Evolutionary conservation across 2,888 invertebrate species (phyloP), one percentile per base, ranked within the genome.

Genomic region (Troides oblongomaculatus): DNA sequence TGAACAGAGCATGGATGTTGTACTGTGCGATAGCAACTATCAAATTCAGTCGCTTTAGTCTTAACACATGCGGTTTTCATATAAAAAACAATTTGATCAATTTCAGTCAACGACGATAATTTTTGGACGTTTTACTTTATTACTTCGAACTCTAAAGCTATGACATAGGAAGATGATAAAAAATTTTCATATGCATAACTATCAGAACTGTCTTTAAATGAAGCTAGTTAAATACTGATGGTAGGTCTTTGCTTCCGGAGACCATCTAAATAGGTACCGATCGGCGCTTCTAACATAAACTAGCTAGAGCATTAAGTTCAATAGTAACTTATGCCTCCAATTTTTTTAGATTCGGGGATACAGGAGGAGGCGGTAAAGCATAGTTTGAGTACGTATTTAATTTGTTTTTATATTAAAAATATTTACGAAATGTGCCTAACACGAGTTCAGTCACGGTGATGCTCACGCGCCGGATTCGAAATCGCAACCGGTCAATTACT

Each of bases 401-500:
- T 46, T 43, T 66, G 17, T 5, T 66, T 30, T 69, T 68, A 78
- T 72, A 73, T 71, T 73, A 74, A 75, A 73, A 76, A 79, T 77
- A 77, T 76, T 71, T 71, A 53, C 67, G 30, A 50, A 67, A 71
- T 68, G 25, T 43, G 74, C 73, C 21, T n/a, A 62, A 43, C 72
- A 72, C 73, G 74, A 75, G 72, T 72, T 72, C 72, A 74, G 84
- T 82, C 81, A 81, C 79, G 84, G 76, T 72, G 74, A 74, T 80
- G 84, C 82, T 81, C 81, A 70, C 76, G 80, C 82, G 83, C 81
- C 84, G 84, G 83, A 84, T 84, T 85, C 76, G 82, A 85, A 85
- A 84, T 85, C 84, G 85, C 84, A 83, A 83, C 81, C 78, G 79
- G 72, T 78, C 81, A 81, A 86, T 88, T 87, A 86, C 77, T 74